Evolutionary conservation across 2,113 vertebrate species (phyloP), one percentile per base, ranked within the genome.

Genomic region (Catagonus wagneri): DNA sequence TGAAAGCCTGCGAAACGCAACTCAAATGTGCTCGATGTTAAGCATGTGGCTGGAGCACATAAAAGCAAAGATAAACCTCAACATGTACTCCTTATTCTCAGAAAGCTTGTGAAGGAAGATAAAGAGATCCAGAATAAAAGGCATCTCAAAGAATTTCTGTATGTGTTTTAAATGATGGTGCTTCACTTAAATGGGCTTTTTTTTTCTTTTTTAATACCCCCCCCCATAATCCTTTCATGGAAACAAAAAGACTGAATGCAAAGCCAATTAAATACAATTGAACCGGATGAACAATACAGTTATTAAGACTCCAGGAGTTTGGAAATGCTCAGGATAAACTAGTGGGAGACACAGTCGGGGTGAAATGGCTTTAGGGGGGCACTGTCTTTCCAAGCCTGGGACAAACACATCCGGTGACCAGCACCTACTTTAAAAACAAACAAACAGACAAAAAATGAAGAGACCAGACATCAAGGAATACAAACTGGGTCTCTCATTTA

Each of bases 11-110:
- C 98, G 98, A 99, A 99, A 99, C 96, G 97, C 98, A 97, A 98
- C 98, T 98, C 98, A 96, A 98, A 98, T 90, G 97, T 75, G 98
- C 98, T 98, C 98, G 72, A 97, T 98, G 98, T 98, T 98, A 98
- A 98, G 98, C 98, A 97, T 98, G 98, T 97, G 98, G 98, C 98
- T 98, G 98, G 96, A 89, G 97, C 97, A 98, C 98, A 99, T 98
- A 98, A 98, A 99, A 98, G 98, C 97, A 60, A 97, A 98, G 98
- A 98, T 98, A 98, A 99, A 98, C 98, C 98, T 97, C 98, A 98
- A 98, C 98, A 98, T 94, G 98, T 98, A 93, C 97, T 94, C 95
- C 98, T 98, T 97, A 96, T 97, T 98, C 98, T 97, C 15, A 0
- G 98, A 97, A 98, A 98, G 98, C 98, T 98, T 98, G 97, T 91